phyloP scores from a whole-genome alignment of 2,888 invertebrate genomes.

The Sminthurides aquaticus region DNA sequence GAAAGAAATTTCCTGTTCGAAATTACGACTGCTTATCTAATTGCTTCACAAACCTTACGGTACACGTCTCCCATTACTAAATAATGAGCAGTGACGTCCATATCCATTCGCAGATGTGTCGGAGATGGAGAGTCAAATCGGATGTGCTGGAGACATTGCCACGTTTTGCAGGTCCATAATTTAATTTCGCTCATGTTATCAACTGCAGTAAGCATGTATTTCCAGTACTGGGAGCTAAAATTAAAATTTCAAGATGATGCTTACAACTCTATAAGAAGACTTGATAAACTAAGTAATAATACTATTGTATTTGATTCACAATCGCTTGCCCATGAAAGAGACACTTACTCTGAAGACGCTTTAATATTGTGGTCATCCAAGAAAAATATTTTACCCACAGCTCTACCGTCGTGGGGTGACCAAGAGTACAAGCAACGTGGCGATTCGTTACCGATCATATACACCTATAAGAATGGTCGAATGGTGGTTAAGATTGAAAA shows the following conservation, averaged over 20 bases:
- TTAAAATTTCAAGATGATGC: neutral
- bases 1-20: neutral
- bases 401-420: conserved; percentile 82
- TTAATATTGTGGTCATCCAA: conserved; percentile 82
- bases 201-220: conserved; percentile 85
- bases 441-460: conserved; percentile 59
- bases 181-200: conserved; percentile 83
- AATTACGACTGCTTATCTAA: no score
- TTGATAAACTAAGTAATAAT: no score
- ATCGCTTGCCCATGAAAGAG: no score
- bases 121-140: conserved; percentile 54
- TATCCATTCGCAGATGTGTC: conserved; percentile 37
- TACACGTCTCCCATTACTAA: conserved; percentile 81
- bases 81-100: conserved; percentile 79
- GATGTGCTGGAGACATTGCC: conserved; percentile 87
- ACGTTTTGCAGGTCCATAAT: conserved; percentile 88
- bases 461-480: conserved; percentile 57
- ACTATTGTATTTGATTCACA: no score
- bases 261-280: no score
- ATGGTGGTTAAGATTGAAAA: neutral
- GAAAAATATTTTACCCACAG: conserved; percentile 83
- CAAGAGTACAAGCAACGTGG: conserved; percentile 84
- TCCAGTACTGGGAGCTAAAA: conserved; percentile 75
- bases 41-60: conserved; percentile 57
- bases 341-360: conserved; percentile 48